Percentiles rank a stretch among this genome's conserved stretches.
phyloP scores from a whole-genome alignment of 37 sponge, comb jelly and placozoan species.

The Halichondria panicea region DNA sequence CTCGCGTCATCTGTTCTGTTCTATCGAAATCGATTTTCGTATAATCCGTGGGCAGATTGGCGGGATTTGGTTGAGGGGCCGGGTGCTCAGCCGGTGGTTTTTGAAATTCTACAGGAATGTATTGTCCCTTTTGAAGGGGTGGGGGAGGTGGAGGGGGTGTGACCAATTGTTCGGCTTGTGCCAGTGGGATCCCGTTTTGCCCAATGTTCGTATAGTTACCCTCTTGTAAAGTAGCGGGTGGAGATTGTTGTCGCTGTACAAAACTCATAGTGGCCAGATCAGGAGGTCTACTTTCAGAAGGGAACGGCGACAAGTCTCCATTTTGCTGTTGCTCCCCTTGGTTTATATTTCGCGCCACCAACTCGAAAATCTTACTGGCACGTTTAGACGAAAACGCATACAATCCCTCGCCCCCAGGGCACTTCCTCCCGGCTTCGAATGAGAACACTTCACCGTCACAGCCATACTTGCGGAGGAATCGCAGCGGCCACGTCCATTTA shows the following conservation, averaged over 20 bases:
- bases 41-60: neutral
- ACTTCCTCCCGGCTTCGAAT: constrained; percentile 87
- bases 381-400: constrained; percentile 67
- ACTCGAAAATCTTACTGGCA: constrained; percentile 58
- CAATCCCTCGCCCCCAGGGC: constrained; percentile 71
- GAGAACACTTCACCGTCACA: constrained; percentile 78
- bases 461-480: constrained; percentile 74
- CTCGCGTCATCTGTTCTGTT: constrained; percentile 11
- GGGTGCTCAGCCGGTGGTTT: constrained; percentile 24
- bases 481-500: constrained; percentile 78
- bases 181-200: neutral
- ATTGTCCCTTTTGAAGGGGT: neutral
- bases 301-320: constrained; percentile 22
- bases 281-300: neutral
- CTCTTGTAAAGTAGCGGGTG: neutral
- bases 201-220: constrained; percentile 26
- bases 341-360: constrained; percentile 62
- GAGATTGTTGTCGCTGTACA: neutral
- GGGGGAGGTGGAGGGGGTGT: neutral
- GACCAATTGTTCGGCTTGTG: neutral
- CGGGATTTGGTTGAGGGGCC: neutral
- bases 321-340: constrained; percentile 28
- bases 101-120: constrained; percentile 18
- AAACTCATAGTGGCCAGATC: neutral
- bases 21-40: constrained; percentile 35